Percentiles rank a stretch among this genome's conserved stretches.
phyloP scores from a whole-genome alignment of 2,888 invertebrate species.

The Belgica antarctica region DNA sequence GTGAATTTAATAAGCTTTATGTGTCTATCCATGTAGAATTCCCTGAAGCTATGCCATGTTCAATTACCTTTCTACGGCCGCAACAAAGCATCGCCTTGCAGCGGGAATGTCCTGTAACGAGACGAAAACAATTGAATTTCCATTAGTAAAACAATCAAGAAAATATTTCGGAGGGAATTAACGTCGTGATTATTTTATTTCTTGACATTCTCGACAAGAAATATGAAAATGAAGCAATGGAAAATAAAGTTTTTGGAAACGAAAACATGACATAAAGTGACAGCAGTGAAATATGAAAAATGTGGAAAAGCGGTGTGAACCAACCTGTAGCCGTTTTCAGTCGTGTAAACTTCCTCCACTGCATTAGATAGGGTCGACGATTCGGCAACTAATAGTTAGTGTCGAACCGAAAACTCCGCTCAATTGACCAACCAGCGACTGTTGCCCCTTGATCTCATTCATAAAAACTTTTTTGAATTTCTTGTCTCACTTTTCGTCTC shows the following conservation, averaged over 20 bases:
- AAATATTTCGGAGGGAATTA: too few relatives aligned
- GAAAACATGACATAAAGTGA: not conserved
- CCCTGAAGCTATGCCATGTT: too few relatives aligned
- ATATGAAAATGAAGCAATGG: not conserved
- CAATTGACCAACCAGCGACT: constrained; percentile 25
- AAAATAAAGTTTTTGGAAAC: not conserved
- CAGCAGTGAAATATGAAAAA: not conserved
- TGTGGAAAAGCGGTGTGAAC: constrained; percentile 53
- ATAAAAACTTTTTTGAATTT: constrained; percentile 24
- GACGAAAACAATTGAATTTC: not conserved
- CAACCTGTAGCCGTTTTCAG: constrained; percentile 62
- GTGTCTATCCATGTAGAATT: too few relatives aligned
- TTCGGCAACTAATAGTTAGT: constrained; percentile 39
- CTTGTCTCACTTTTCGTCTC: not conserved
- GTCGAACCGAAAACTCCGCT: constrained; percentile 37
- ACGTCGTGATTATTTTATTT: not conserved
- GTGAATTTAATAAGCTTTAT: too few relatives aligned
- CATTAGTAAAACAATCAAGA: too few relatives aligned
- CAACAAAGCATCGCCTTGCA: constrained; percentile 88
- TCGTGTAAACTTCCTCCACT: constrained; percentile 81
- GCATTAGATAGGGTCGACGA: constrained; percentile 57
- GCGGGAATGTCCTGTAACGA: constrained; percentile 65
- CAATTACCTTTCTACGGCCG: constrained; percentile 82
- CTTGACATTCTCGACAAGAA: not conserved
- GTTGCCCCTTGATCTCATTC: constrained; percentile 22